A percentile compares a stretch with the other conserved stretches of the same genome.
Conservation (phyloP, 1,140 invertebrate species). For the Lerema accius region DNA sequence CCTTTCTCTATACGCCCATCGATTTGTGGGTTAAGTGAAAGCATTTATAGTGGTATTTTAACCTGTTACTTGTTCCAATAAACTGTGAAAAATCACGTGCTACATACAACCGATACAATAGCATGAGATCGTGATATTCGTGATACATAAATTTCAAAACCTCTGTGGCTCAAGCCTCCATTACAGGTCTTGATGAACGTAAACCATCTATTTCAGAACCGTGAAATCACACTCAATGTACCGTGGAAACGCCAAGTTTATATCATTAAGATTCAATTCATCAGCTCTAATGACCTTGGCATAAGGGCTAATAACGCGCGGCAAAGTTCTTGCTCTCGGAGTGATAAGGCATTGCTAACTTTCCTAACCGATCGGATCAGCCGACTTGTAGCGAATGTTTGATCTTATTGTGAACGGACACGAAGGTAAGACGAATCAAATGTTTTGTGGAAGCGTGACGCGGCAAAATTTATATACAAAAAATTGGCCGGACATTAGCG, state of each 20-base stretch:
- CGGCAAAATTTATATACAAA: conserved; percentile 15
- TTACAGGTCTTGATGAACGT: conserved; percentile 15
- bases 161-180: not conserved
- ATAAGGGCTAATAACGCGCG: conserved; percentile 6
- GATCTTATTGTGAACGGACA: conserved; percentile 23
- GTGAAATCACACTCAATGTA: conserved; percentile 38
- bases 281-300: conserved; percentile 2
- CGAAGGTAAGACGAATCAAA: conserved; percentile 5
- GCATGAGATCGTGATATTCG: too few species aligned
- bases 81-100: too few species aligned
- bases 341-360: not conserved
- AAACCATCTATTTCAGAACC: conserved; percentile 37
- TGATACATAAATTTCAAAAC: conserved; percentile 16
- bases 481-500: conserved; percentile 15
- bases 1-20: too few species aligned
- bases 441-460: conserved; percentile 4
- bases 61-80: too few species aligned
- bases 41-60: too few species aligned
- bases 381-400: conserved; percentile 16
- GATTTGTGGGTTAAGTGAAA: too few species aligned
- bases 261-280: conserved; percentile 15
- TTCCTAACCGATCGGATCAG: not conserved
- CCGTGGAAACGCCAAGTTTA: conserved; percentile 30
- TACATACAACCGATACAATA: too few species aligned
- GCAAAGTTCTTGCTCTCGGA: not conserved